Evolutionary conservation across 2,888 invertebrate genomes (phyloP), one percentile per base, ranked within the genome.

Genomic region (Temnothorax rugatulus): DNA sequence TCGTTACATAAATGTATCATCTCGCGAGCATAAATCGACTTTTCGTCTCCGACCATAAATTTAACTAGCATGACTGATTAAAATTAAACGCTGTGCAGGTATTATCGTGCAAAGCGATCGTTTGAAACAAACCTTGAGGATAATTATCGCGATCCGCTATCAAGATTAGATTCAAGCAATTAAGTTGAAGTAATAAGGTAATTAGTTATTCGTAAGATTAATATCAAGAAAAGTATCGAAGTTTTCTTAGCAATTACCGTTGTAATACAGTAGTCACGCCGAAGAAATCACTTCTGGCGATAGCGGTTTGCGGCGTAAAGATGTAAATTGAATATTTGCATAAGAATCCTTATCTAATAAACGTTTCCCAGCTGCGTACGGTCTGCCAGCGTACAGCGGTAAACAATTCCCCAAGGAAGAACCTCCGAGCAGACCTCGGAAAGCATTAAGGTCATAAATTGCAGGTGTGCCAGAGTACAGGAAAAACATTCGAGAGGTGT

Each of bases 1-100:
- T 57, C 63, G 47, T 64, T 82, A 74, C 47, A 25, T 64, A 82
- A 81, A 63, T 64, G 64, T 69, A 81, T 73, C 50, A 82, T 82
- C 66, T 38, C 41, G 52, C 50, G 15, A 29, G 41, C 29, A 50
- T 44, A 73, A 44, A 82, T 64, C 83, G 44, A 25, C 38, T 59
- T 76, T 61, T 83, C 69, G 59, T 15, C 61, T 29, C 57, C 29
- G 68, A 3, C 57, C 38, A 59, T 18, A 21, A 59, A 69, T 47
- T 69, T 59, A 59, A 25, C 47, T 34, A 38, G n/a, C 25, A 18
- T 18, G 21, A 2, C 47, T 47, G n/a, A 47, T 57, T 59, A 52
- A 77, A 74, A 47, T 57, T 59, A 52, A 77, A 74, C 21, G 21
- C 34, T 18, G 13, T 18, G 44, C 64, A 8, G 5, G 18, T 44